Evolutionary conservation across 2,797 vertebrate genomes (phyloP).

Genomic region (Amazona ochrocephala): DNA sequence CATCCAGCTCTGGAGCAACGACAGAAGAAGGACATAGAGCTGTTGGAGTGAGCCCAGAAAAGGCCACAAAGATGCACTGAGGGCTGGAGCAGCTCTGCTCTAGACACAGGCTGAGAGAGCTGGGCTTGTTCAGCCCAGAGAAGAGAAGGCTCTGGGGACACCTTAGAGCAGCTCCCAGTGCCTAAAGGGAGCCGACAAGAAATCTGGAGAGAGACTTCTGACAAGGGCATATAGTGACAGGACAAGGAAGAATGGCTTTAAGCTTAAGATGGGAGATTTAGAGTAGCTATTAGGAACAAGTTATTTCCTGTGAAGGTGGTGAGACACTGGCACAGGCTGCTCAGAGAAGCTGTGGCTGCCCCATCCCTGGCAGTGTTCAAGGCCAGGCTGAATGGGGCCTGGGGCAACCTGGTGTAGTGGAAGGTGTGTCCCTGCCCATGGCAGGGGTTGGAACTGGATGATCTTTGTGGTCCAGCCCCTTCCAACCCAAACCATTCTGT

Average conservation of each 20-base stretch:
- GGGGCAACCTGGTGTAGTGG: background rate
- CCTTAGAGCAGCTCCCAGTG: background rate
- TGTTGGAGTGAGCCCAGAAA: background rate
- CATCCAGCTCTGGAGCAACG: background rate
- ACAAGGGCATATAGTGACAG: background rate
- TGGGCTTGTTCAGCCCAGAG: background rate
- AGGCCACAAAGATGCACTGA: background rate
- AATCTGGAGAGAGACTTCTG: background rate
- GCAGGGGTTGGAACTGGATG: background rate
- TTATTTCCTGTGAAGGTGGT: no score
- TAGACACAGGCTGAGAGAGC: background rate
- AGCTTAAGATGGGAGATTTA: no score
- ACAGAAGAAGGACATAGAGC: background rate
- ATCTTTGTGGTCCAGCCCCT: background rate
- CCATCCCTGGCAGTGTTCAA: no score
- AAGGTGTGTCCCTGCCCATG: background rate
- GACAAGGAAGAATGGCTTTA: background rate
- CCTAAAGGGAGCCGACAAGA: background rate
- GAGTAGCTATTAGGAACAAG: no score
- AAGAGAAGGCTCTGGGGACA: background rate
- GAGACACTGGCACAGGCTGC: no score
- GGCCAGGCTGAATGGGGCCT: background rate
- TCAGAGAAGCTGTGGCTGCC: no score
- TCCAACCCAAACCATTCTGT: background rate
- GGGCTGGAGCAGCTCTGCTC: background rate